Base-by-base conservation (phyloP, 2,797 vertebrate genomes). In the Spea hammondii region DNA sequence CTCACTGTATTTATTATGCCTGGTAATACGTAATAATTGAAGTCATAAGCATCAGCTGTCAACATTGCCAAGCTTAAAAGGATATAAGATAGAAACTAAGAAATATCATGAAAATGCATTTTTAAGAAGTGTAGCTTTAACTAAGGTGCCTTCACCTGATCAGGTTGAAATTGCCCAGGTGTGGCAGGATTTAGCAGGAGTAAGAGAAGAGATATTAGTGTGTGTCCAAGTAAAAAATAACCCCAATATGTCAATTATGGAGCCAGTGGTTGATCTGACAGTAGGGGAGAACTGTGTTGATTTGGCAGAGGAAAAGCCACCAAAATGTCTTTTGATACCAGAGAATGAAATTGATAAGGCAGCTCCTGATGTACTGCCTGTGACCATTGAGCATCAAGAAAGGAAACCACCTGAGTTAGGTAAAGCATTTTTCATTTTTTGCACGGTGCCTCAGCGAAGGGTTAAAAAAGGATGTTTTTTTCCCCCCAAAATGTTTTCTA, bases 351-450 rank as follows among this genome's bases (percentile, higher is more conserved):
- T 60, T 67, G 8, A 59, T 4, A 17, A 49, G 10, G 12, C 62
- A 6, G 14, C 47, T 13, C 49, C 59, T 44, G n/a, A 9, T 54
- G 12, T 48, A 14, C 45, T 62, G 13, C 44, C 57, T 74, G 55
- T 49, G 32, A 53, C 72, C 64, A 60, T 57, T 44, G 72, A 79
- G 70, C 50, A 64, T 50, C 55, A 14, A 66, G 65, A 79, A 62
- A 60, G 9, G 65, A 62, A 53, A 4, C 5, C 14, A 4, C 10
- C 53, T 74, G 65, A 50, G 3, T 51, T 10, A 8, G 71, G 78
- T 79, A 79, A 72, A 60, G 32, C 5, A 62, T 12, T 12, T 17
- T 17, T n/a, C n/a, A n/a, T n/a, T n/a, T 17, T 12, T 10, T 59
- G 55, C 9, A 32, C 32, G 32, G 32, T 32, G 32, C 32, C 32